Base-by-base conservation (phyloP, 1,140 invertebrate species). In the Tetraneura akinire region DNA sequence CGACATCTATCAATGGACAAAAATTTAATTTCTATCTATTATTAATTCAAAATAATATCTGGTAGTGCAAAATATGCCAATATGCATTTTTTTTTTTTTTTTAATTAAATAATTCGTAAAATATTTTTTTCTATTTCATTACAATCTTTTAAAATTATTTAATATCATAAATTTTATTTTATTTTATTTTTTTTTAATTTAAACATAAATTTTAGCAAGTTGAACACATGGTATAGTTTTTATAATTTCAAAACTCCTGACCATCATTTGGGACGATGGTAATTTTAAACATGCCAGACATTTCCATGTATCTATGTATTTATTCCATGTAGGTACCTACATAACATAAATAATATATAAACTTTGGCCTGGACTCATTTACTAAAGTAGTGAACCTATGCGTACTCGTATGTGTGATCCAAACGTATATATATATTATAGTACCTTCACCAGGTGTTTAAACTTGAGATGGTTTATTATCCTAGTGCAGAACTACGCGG, bases 401-500 rank as follows among this genome's bases (percentile, higher is more conserved):
- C 45, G 2, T 66, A 42, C n/a, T 4, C 32, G n/a, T n/a, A n/a
- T n/a, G n/a, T n/a, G n/a, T n/a, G n/a, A n/a, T n/a, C n/a, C n/a
- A n/a, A n/a, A n/a, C n/a, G n/a, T n/a, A n/a, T n/a, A n/a, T n/a
- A n/a, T n/a, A n/a, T n/a, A n/a, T n/a, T n/a, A n/a, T n/a, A n/a
- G 16, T n/a, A 42, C 32, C 3, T 37, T 6, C n/a, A 45, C n/a
- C n/a, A n/a, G n/a, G 11, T 42, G 37, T 66, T 37, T 66, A 42
- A 42, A 45, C 64, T 66, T 42, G 64, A 13, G n/a, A 45, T 66
- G n/a, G 62, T 42, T 42, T 66, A 42, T 66, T 66, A 21, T 66
- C 11, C 45, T 1, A 42, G 64, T 21, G 6, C 32, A 6, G 13
- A 8, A n/a, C n/a, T n/a, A n/a, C n/a, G 21, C 5, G 11, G 0